Conservation (phyloP, 2,113 vertebrate species). For the Gobiocypris rarus region DNA sequence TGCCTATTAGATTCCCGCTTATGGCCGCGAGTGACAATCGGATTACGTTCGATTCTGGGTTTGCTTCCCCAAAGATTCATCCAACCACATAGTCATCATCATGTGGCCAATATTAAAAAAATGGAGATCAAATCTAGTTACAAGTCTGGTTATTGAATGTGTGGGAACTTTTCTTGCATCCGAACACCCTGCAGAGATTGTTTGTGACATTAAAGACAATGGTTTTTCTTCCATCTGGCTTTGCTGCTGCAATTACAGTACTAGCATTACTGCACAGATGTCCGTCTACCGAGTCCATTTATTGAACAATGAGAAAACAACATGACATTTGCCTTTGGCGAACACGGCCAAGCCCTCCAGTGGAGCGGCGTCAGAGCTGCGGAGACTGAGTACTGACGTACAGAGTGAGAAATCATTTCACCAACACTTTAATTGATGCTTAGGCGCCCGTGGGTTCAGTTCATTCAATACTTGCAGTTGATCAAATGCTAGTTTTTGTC, state of each 20-base stretch:
- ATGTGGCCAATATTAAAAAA: not conserved
- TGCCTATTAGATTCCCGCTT: not conserved
- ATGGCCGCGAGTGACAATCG: not conserved
- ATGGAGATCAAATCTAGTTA: not conserved
- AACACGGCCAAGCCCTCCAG: constrained; percentile 29
- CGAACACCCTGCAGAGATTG: not conserved
- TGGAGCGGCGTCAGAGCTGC: constrained; percentile 34
- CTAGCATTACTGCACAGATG: constrained; percentile 34
- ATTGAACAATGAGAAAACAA: constrained; percentile 32
- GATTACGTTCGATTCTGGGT: not conserved
- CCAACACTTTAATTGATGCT: constrained; percentile 50
- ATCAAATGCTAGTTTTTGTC: constrained; percentile 54
- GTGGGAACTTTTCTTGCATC: not conserved
- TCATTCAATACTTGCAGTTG: constrained; percentile 47
- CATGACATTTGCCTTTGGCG: constrained; percentile 49
- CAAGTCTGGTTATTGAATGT: not conserved
- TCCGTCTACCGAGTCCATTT: constrained; percentile 42
- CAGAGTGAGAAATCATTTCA: constrained; percentile 22
- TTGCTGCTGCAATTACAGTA: constrained; percentile 12
- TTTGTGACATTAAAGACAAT: constrained; percentile 16
- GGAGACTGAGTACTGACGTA: constrained; percentile 22
- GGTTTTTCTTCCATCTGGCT: constrained; percentile 3
- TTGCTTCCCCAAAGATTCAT: constrained; percentile 17
- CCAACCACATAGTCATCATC: constrained; percentile 25
- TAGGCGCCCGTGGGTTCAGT: constrained; percentile 22